Evolutionary conservation across 2,888 invertebrate species (phyloP), one percentile per base, ranked within the genome.

Genomic region (Cecidostiba fungosa): DNA sequence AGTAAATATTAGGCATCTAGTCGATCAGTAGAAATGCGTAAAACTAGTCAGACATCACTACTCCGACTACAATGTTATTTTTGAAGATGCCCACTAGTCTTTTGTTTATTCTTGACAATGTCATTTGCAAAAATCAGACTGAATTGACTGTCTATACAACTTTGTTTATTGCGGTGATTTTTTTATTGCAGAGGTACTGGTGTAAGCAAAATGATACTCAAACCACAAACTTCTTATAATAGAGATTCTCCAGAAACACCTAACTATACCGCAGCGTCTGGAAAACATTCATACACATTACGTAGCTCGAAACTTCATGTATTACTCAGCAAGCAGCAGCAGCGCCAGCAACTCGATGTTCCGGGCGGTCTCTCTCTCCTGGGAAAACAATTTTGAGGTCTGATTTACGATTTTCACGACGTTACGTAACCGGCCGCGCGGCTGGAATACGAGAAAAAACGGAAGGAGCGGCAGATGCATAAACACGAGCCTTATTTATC

Each of bases 371-470:
- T 32, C 70, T 32, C n/a, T 47, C 16, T 47, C 70, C 23, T 84
- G 87, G 87, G 90, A 90, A 90, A 90, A 90, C 90, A 90, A 90
- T 90, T 90, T 89, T 86, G 85, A 85, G 88, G 88, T 87, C 89
- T 90, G 90, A 90, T 90, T 90, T 90, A 90, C 89, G 89, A 87
- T 87, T 88, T 83, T 86, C 85, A 84, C 85, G 85, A 83, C 19
- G 66, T 66, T 66, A 29, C 16, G 29, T 66, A 66, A 66, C 12
- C 12, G 66, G 29, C 12, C 29, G 26, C 66, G 66, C 29, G 66
- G 78, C 86, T 70, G 72, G 72, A 72, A 72, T 83, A 82, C 83
- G 59, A 87, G 85, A 78, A 77, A 85, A 85, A 77, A 80, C 72
- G 78, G 66, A 72, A 72, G 72, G n/a, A 72, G 72, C 78, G 70